Evolutionary conservation across 1,140 invertebrate species (phyloP), one percentile per base, ranked within the genome.

Genomic region (Drosophila littoralis): DNA sequence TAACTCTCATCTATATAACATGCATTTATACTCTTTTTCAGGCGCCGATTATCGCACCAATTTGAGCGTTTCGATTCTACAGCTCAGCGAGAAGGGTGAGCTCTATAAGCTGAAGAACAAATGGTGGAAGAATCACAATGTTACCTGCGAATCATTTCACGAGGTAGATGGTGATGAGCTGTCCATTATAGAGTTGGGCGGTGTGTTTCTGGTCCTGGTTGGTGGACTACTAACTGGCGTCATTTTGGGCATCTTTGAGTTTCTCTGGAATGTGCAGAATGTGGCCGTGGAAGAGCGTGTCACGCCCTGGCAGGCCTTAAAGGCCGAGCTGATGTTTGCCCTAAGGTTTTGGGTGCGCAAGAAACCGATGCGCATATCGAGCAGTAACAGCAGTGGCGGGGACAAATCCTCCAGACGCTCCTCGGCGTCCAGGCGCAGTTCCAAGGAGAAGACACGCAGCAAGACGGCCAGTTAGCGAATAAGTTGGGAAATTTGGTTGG

Each of bases 191-290:
- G 95, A 96, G 69, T 94, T 96, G 28, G 95, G 95, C 58, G 96
- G 96, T 61, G 95, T 96, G 17, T 96, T 96, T 89, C 92, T 96
- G 0, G 95, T 96, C 0, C 92, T 96, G 1, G 93, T 94, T 7
- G 93, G 92, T 8, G 94, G 97, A 0, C 95, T 95, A 38, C 81
- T 93, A 0, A 92, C 94, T n/a, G 95, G 96, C 0, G 93, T 96
- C 5, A 78, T 95, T 1, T 93, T 97, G 67, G 95, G 95, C 0
- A 92, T 96, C 6, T 93, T 95, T 33, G 97, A 98, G 93, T 98
- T 98, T 80, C 91, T 97, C 0, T 97, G 96, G 96, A 97, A 97
- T 82, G 95, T 97, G 10, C 93, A 95, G 71, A 95, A 97, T 90
- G 94, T 97, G 17, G 96, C 96, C 1, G 94, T 96, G 4, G 94